Evolutionary conservation across 2,888 invertebrate genomes (phyloP).

Genomic region (Hypercompe scribonia): DNA sequence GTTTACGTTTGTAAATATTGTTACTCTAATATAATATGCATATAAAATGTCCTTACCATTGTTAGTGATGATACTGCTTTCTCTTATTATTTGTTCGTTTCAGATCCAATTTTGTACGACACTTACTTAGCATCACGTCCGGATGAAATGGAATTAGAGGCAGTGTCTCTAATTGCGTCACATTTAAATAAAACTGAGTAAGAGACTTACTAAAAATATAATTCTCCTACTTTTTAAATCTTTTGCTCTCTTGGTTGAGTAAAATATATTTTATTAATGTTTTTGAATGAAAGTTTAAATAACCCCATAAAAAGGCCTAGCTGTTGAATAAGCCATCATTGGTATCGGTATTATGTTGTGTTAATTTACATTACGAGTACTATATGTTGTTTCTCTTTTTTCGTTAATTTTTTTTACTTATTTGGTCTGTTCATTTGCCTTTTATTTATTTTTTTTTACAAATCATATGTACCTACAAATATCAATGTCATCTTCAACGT

Average conservation of each 20-base stretch:
- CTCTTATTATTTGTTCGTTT: conserved; percentile 27
- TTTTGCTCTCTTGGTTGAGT: neutral
- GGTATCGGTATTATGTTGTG: too few relatives aligned
- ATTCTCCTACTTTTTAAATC: neutral
- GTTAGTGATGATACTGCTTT: neutral
- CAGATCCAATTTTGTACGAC: conserved; percentile 82
- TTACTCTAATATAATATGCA: neutral
- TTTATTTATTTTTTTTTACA: neutral
- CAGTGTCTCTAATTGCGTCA: conserved; percentile 85
- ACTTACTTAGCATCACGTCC: conserved; percentile 88
- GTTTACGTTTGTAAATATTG: too few relatives aligned
- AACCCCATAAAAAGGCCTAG: too few relatives aligned
- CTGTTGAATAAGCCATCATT: too few relatives aligned
- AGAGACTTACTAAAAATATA: conserved; percentile 21
- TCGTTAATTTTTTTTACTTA: neutral
- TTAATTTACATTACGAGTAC: too few relatives aligned
- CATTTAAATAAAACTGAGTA: conserved; percentile 84
- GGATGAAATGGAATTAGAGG: conserved; percentile 88
- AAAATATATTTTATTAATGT: neutral
- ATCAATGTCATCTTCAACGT: neutral
- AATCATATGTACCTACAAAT: too few relatives aligned
- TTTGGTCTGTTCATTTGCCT: neutral
- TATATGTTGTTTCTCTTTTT: neutral
- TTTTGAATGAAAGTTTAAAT: too few relatives aligned
- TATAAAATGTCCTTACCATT: neutral